Conservation (phyloP, 2,113 vertebrate species). For the Symphodus melops region DNA sequence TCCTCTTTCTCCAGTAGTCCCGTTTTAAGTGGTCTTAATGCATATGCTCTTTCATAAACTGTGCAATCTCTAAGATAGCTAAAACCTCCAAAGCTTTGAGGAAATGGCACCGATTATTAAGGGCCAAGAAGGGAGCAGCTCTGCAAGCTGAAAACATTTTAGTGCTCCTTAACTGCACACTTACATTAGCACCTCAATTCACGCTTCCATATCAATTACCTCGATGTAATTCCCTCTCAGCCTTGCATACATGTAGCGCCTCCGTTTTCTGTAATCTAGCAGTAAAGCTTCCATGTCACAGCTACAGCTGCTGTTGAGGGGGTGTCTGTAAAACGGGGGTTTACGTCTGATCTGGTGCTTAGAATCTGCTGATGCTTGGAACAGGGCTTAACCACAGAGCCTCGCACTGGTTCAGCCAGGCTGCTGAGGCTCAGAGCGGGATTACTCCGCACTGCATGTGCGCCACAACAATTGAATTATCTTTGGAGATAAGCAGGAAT, state of each 20-base stretch:
- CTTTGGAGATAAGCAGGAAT: neutral
- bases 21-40: conserved; percentile 63
- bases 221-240: conserved; percentile 16
- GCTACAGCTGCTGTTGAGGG: conserved; percentile 23
- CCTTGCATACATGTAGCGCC: neutral
- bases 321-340: neutral
- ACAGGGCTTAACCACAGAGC: conserved; percentile 24
- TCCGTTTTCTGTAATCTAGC: conserved; percentile 24
- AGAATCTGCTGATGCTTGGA: conserved; percentile 48
- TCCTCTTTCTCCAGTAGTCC: conserved; percentile 30
- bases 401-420: conserved; percentile 16
- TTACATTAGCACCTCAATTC: conserved; percentile 24
- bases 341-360: conserved; percentile 45
- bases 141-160: conserved; percentile 35
- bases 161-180: conserved; percentile 29
- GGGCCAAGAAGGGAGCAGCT: conserved; percentile 14
- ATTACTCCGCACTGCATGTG: conserved; percentile 7
- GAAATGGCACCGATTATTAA: conserved; percentile 38
- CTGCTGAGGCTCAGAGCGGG: conserved; percentile 2
- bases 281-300: conserved; percentile 28
- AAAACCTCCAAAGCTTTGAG: conserved; percentile 35
- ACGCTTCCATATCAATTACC: conserved; percentile 24
- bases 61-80: conserved; percentile 30
- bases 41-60: conserved; percentile 50
- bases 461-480: conserved; percentile 16